Evolutionary conservation across 2,113 vertebrate species (phyloP).

Genomic region (Oreochromis niloticus): DNA sequence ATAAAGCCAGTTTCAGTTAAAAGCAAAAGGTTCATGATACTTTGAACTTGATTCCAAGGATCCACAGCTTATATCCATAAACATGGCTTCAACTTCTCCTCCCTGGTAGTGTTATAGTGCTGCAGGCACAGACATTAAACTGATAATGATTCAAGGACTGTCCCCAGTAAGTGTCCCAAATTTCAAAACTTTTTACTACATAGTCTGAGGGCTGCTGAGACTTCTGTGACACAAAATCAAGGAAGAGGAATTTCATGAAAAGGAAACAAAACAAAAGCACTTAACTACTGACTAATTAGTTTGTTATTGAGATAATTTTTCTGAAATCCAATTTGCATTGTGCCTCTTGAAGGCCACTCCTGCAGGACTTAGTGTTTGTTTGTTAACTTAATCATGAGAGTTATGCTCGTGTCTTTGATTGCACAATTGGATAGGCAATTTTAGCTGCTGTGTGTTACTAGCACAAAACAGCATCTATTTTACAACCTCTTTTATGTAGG

Average conservation of each 20-base stretch:
- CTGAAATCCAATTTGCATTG: not conserved
- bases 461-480: not conserved
- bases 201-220: not conserved
- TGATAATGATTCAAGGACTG: not conserved
- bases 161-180: not conserved
- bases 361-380: rapidly evolving
- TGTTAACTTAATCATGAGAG: not conserved
- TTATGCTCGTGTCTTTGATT: not conserved
- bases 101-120: not conserved
- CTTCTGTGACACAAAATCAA: not conserved
- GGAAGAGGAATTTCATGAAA: not conserved
- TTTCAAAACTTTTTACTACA: not conserved
- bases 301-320: not conserved
- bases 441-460: not conserved
- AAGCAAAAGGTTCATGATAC: not conserved
- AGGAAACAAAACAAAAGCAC: not conserved
- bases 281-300: not conserved
- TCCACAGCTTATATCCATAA: not conserved
- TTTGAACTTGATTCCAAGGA: not conserved
- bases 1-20: not conserved
- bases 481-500: not conserved
- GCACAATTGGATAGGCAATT: not conserved
- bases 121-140: not conserved
- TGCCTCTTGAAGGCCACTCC: not conserved
- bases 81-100: not conserved